These are phyloP conservation scores for Eriosoma lanigerum DNA, from an alignment of 1,140 invertebrate genomes.

Conservation along the genomic window DNA sequence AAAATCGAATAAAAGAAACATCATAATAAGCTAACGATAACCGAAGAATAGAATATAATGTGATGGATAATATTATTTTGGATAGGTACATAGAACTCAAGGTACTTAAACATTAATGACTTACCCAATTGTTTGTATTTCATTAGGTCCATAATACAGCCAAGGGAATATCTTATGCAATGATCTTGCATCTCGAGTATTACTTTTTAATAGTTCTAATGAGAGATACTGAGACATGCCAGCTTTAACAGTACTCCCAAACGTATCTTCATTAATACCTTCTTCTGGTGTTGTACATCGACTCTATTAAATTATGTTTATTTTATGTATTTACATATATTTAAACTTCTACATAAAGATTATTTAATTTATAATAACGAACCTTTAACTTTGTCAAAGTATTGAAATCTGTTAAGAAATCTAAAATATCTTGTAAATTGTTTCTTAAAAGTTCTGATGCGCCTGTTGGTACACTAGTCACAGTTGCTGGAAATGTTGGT, in stretches of 20 bases:
- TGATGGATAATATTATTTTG: no score
- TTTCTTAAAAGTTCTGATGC: constrained; percentile 90
- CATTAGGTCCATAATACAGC: constrained; percentile 81
- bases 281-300: constrained; percentile 76
- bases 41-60: no score
- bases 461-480: constrained; percentile 72
- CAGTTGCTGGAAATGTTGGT: constrained; percentile 37
- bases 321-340: background rate
- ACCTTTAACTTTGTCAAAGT: constrained; percentile 96
- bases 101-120: no score
- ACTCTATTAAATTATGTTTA: constrained; percentile 69
- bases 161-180: constrained; percentile 86
- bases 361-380: constrained; percentile 54
- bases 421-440: constrained; percentile 89
- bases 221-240: constrained; percentile 93
- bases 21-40: no score
- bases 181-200: constrained; percentile 80
- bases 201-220: constrained; percentile 86
- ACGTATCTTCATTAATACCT: constrained; percentile 89
- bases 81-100: no score
- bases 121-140: constrained; percentile 68
- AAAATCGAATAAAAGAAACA: no score
- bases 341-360: background rate
- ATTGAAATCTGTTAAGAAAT: constrained; percentile 95
- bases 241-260: constrained; percentile 92